phyloP scores from a whole-genome alignment of 2,113 vertebrate species.

The Tautogolabrus adspersus region DNA sequence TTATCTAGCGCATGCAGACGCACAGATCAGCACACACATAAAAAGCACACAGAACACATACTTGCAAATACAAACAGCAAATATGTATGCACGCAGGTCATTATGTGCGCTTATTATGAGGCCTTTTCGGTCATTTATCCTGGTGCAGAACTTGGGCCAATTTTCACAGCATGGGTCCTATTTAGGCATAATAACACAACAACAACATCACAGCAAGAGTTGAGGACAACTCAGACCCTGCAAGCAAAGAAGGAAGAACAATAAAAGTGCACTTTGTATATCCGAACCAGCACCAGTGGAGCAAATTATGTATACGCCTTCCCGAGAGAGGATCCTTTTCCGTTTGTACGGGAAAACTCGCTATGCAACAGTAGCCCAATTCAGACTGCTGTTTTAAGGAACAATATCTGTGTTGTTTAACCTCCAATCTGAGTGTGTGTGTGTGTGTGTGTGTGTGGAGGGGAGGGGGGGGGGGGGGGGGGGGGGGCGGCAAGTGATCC shows the following conservation, averaged over 20 bases:
- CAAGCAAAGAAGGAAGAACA: conserved; percentile 16
- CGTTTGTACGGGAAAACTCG: conserved; percentile 30
- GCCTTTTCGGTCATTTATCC: conserved; percentile 75
- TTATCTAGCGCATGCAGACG: conserved; percentile 76
- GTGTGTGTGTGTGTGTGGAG: too few species aligned
- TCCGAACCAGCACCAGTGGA: conserved; percentile 38
- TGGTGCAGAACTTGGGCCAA: conserved; percentile 65
- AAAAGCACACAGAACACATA: conserved; percentile 52
- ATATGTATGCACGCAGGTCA: conserved; percentile 49
- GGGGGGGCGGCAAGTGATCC: too few species aligned
- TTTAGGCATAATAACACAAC: conserved; percentile 65
- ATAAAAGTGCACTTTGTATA: conserved; percentile 53
- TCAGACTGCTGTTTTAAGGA: too few species aligned
- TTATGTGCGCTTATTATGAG: conserved; percentile 72
- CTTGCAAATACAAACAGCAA: conserved; percentile 54
- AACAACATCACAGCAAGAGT: conserved; percentile 62
- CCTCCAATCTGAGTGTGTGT: too few species aligned
- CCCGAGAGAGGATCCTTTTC: conserved; percentile 16
- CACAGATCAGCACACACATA: conserved; percentile 64
- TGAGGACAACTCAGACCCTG: conserved; percentile 18
- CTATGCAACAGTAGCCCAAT: not conserved
- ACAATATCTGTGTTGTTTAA: too few species aligned
- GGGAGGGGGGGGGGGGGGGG: too few species aligned
- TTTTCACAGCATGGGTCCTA: conserved; percentile 73
- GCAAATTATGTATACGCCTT: conserved; percentile 31